Base-by-base conservation (phyloP, 2,797 vertebrate species). In the Pachyuromys duprasi region DNA sequence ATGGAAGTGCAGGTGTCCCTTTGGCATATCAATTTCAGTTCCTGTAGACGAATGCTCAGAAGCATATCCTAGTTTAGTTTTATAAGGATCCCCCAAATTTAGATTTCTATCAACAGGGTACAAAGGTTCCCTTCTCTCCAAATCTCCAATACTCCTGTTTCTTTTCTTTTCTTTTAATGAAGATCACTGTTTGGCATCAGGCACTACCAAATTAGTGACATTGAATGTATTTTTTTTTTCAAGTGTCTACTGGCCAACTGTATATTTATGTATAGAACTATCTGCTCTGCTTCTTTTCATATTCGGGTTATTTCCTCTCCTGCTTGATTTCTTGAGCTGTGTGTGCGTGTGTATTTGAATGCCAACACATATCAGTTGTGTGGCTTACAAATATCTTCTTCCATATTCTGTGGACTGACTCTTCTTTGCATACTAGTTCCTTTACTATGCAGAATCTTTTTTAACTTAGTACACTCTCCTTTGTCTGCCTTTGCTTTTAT, bases 361-460 rank as follows among this genome's bases (percentile, higher is more conserved):
- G 84, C 60, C 24, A 18, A 69, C 4, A 12, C 75, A 60, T 55
- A 76, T 63, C 22, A 74, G 49, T n/a, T 74, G 55, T 14, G 28
- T 80, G 67, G 42, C 26, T 80, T 45, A 6, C 42, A 91, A 94
- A 63, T 65, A 72, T 65, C 55, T 81, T 91, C 74, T 91, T 86
- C 9, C 11, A 45, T 65, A 42, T 53, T 90, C 33, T n/a, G 26
- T 55, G 20, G 28, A 22, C 22, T 63, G 80, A 8, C 55, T 63
- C 45, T 45, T 80, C 28, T 86, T n/a, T 79, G 18, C 39, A 15
- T 7, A 36, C 36, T 67, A n/a, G 42, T 62, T 80, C 12, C 65
- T 80, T 63, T 87, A 67, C 22, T 14, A 6, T n/a, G 7, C 9
- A 65, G n/a, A 22, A n/a, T 22, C n/a, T 11, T 74, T 86, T 65